Percentiles rank a stretch among this genome's conserved stretches.
These are phyloP conservation scores for Copsychus sechellarum DNA, from an alignment of 2,113 vertebrate genomes.

Conservation along the genomic window DNA sequence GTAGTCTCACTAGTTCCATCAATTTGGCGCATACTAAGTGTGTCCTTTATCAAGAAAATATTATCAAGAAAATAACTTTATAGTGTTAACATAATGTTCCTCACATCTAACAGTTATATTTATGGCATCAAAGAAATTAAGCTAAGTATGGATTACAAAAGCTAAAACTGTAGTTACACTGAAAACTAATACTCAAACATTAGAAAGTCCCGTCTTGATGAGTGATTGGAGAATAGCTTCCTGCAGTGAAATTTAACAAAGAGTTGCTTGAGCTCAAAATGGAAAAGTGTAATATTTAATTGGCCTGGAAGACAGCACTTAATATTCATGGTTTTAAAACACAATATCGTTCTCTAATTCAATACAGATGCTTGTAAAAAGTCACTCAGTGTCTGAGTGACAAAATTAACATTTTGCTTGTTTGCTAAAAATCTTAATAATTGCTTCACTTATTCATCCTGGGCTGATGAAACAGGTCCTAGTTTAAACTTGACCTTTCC, in stretches of 20 bases:
- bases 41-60: not conserved
- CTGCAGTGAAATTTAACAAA: not conserved
- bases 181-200: not conserved
- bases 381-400: not conserved
- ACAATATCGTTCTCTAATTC: conserved; percentile 1
- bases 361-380: conserved; percentile 19
- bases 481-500: not conserved
- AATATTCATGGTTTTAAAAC: conserved; percentile 10
- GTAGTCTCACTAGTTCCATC: not conserved
- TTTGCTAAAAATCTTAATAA: conserved; percentile 27
- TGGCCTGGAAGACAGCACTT: not conserved
- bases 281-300: not conserved
- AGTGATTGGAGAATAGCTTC: not conserved
- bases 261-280: not conserved
- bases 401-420: conserved; percentile 27
- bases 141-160: not conserved
- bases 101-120: not conserved
- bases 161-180: not conserved
- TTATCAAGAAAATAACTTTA: no score
- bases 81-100: not conserved
- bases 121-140: not conserved
- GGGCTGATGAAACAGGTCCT: not conserved
- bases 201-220: not conserved
- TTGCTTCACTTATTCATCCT: conserved; percentile 16
- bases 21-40: not conserved